Conservation (phyloP, 2,113 vertebrate genomes). For the Euleptes europaea region DNA sequence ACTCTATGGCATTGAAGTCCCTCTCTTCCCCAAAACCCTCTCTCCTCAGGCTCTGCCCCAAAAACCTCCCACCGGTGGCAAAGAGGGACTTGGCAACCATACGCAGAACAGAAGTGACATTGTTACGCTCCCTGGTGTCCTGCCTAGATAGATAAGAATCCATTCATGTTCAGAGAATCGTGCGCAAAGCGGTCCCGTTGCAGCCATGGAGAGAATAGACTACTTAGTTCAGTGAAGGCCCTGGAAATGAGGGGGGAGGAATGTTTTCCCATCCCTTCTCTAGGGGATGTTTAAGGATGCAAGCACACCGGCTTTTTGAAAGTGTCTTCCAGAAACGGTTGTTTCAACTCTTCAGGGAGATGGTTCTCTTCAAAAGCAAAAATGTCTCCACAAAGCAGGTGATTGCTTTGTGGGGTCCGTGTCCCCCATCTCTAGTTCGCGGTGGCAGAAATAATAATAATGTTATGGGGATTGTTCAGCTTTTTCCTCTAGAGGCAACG, state of each 20-base stretch:
- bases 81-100: too few relatives aligned
- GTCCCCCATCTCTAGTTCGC: not conserved
- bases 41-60: too few relatives aligned
- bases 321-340: constrained; percentile 35
- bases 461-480: not conserved
- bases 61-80: too few relatives aligned
- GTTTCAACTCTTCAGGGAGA: not conserved
- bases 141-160: not conserved
- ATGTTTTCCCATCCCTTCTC: constrained; percentile 37
- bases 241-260: constrained; percentile 11
- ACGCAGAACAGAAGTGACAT: not conserved
- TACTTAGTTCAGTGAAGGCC: constrained; percentile 37
- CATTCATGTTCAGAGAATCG: constrained; percentile 14
- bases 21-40: too few relatives aligned
- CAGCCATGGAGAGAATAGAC: constrained; percentile 43
- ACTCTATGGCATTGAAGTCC: too few relatives aligned
- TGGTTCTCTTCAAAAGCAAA: constrained; percentile 37
- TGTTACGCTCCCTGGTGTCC: not conserved
- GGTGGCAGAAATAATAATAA: constrained; percentile 8
- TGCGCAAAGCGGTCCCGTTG: constrained; percentile 5
- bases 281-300: constrained; percentile 26
- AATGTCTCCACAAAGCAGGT: constrained; percentile 23
- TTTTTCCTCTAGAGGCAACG: constrained; percentile 29
- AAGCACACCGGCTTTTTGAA: constrained; percentile 14
- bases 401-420: constrained; percentile 5